Evolutionary conservation across 2,113 vertebrate genomes (phyloP).

Genomic region (Zosterops lateralis): DNA sequence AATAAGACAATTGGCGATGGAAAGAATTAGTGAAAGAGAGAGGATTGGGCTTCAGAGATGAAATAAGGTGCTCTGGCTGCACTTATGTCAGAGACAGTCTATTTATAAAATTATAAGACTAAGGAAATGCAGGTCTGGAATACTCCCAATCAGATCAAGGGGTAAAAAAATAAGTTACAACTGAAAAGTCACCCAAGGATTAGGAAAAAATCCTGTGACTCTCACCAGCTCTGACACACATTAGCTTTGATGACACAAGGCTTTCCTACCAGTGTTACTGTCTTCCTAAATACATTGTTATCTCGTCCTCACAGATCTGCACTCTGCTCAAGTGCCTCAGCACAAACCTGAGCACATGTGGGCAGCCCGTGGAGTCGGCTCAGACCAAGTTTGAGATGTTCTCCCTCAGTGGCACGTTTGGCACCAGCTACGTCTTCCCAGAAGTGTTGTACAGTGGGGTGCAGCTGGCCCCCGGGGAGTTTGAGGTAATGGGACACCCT

Average conservation of each 20-base stretch:
- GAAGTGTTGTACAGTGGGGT: slow-evolving; percentile 66
- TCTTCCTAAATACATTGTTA: not conserved
- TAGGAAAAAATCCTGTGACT: not conserved
- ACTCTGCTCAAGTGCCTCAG: slow-evolving; percentile 67
- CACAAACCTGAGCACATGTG: slow-evolving; percentile 31
- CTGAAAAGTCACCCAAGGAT: not conserved
- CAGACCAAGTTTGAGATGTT: slow-evolving; percentile 72
- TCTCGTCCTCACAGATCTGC: slow-evolving; percentile 55
- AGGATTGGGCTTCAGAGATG: not conserved
- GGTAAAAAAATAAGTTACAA: not conserved
- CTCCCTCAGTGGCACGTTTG: slow-evolving; percentile 73
- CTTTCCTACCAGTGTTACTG: not conserved
- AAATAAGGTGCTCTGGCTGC: not conserved
- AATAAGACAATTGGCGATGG: not conserved
- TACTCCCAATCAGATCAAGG: not conserved
- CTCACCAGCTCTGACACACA: not conserved
- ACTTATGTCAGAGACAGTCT: not conserved
- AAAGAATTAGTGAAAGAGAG: not conserved
- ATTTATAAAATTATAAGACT: not conserved
- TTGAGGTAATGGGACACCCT: not conserved
- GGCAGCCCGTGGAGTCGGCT: slow-evolving; percentile 23
- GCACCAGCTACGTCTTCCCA: slow-evolving; percentile 71
- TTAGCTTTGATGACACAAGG: not conserved
- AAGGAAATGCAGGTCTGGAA: not conserved
- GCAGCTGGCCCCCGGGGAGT: not conserved